Percentiles rank a stretch among this genome's conserved stretches.
These are phyloP conservation scores for Tuberolachnus salignus DNA, from an alignment of 2,888 invertebrate species.

Conservation along the genomic window DNA sequence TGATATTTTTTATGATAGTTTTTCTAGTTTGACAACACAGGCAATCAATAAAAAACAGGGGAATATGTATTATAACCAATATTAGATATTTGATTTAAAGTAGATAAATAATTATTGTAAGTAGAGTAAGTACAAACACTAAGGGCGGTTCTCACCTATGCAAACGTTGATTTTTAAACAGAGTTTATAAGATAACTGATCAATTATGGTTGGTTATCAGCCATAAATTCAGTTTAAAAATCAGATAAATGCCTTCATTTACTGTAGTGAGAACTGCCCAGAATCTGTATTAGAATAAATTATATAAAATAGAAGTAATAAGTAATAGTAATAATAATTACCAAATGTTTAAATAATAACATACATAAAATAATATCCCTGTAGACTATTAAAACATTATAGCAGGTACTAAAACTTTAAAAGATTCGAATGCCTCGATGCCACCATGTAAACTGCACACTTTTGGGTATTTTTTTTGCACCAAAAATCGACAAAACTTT, in stretches of 20 bases:
- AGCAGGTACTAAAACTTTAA: slow-evolving; percentile 56
- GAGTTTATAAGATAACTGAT: no score
- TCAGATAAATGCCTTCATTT: no score
- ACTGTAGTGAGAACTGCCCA: no score
- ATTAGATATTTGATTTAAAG: not conserved
- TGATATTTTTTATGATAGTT: no score
- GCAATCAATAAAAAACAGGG: not conserved
- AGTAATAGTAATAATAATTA: slow-evolving; percentile 13
- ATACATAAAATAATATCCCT: slow-evolving; percentile 7
- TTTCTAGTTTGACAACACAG: no score
- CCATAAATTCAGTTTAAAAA: no score
- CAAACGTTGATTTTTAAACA: no score
- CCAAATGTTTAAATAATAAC: slow-evolving; percentile 15
- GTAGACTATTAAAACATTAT: slow-evolving; percentile 47
- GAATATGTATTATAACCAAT: not conserved
- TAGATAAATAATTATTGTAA: not conserved
- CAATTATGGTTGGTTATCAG: no score
- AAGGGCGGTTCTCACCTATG: no score
- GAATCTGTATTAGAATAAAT: not conserved
- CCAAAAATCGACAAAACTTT: slow-evolving; percentile 85
- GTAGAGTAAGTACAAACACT: no score
- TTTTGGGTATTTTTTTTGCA: slow-evolving; percentile 76
- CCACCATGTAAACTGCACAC: slow-evolving; percentile 90
- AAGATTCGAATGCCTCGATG: slow-evolving; percentile 71
- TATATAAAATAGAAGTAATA: not conserved